Evolutionary conservation across 1,140 invertebrate genomes (phyloP), one percentile per base, ranked within the genome.

Genomic region (Caenorhabditis elegans): DNA sequence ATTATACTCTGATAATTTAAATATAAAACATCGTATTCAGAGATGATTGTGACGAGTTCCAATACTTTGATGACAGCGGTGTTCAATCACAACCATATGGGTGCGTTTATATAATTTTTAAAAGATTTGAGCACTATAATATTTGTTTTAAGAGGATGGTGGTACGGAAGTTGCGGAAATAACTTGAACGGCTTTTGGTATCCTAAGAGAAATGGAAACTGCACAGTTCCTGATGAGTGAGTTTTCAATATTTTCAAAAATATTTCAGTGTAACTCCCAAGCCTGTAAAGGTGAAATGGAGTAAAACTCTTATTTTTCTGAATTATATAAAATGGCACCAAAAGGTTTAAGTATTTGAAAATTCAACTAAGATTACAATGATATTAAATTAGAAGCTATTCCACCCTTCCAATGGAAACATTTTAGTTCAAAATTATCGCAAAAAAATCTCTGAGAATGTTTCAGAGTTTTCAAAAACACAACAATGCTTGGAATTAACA

Each of bases 121-220:
- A n/a, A n/a, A n/a, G 47, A 15, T 1, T 4, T 48, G 1, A 17
- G 1, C 1, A 53, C 6, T 26, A 26, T 6, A 53, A 24, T 1
- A 26, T 1, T 5, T 24, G 0, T 3, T 24, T 53, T 53, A 13
- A 34, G 53, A 17, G 53, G 53, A 0, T 60, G 53, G 53, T 60
- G 53, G 53, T 60, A 60, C n/a, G 53, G 53, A 60, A 60, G 53
- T 34, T 60, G 53, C 13, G 53, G 53, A 60, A 60, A 60, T 17
- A 60, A 60, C n/a, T 1, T 60, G 13, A 60, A 60, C 13, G 53
- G 53, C 15, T 60, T 60, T 17, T 34, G 31, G 28, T 60, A 60
- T 17, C 53, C 53, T 17, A 31, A 26, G 0, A 60, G 28, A 11
- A 1, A 0, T 17, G 5, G 4, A 3, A 60, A 60, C 15, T 60